Evolutionary conservation across 2,797 vertebrate genomes (phyloP).

Genomic region (Syngnathus acus): DNA sequence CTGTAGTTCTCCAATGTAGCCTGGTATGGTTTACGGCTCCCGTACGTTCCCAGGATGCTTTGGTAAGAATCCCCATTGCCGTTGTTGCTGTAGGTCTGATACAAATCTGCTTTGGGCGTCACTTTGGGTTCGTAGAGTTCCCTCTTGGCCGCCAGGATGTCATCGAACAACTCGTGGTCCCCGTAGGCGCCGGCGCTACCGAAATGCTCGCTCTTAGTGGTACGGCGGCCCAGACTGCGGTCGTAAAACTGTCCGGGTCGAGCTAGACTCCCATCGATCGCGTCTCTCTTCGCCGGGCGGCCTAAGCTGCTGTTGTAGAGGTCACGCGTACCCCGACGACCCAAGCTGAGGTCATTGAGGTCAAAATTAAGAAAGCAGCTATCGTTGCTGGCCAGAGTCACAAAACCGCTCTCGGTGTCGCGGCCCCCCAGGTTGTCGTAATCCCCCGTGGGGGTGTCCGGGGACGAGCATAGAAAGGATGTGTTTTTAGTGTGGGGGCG

Average conservation of each 20-base stretch:
- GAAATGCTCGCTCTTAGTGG: conserved; percentile 62
- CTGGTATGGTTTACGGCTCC: conserved; percentile 54
- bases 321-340: conserved; percentile 42
- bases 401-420: conserved; percentile 76
- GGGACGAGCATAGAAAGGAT: conserved; percentile 78
- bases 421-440: conserved; percentile 72
- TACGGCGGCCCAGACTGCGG: conserved; percentile 57
- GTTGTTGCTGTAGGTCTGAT: conserved; percentile 57
- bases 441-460: conserved; percentile 70
- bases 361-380: conserved; percentile 89
- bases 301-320: conserved; percentile 55
- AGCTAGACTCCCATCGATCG: conserved; percentile 39
- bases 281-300: conserved; percentile 46
- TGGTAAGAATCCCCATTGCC: conserved; percentile 57
- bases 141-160: conserved; percentile 29
- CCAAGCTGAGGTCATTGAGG: conserved; percentile 76
- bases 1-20: conserved; percentile 53
- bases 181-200: conserved; percentile 35
- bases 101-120: conserved; percentile 54
- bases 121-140: conserved; percentile 50
- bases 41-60: conserved; percentile 49
- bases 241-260: conserved; percentile 40
- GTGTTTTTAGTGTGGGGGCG: conserved; percentile 82
- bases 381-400: conserved; percentile 77
- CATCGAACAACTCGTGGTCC: conserved; percentile 44